Base-by-base conservation (phyloP, 1,140 invertebrate species). In the Micrasema minimum region DNA sequence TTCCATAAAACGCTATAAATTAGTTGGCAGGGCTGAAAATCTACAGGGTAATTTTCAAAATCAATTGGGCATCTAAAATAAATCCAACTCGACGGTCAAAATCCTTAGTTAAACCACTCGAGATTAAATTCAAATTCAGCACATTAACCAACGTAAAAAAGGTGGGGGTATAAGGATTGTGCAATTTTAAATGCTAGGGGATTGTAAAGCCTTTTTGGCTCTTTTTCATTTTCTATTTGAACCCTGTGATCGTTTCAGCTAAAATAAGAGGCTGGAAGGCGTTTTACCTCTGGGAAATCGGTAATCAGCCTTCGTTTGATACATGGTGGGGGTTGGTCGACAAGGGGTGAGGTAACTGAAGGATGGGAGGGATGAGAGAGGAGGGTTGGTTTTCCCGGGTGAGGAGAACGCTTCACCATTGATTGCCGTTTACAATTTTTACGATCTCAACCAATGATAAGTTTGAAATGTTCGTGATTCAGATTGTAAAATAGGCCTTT, bases 261-360 rank as follows among this genome's bases (percentile, higher is more conserved):
- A 62, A 26, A 45, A 41, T 23, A 51, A 41, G 26, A 68, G 66
- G 50, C 48, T 68, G 66, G 50, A 57, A 68, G 66, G 66, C 51
- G 45, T 50, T 68, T 57, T 57, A 48, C 67, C 67, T 61, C 31
- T 46, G 67, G 67, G 67, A 69, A 69, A 69, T 69, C 67, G 67
- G 41, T 43, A 69, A 61, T 59, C 55, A 69, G 67, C 38, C 67
- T 61, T 26, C 53, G 23, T 55, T 55, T 69, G 67, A 69, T 69
- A 69, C 67, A 69, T 69, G 67, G 50, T 10, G 48, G 23, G 69
- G 22, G 18, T n/a, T n/a, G n/a, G 18, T 11, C n/a, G 12, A 45
- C 23, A 6, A 16, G 31, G n/a, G 51, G 31, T 26, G n/a, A n/a
- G n/a, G n/a, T n/a, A n/a, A n/a, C n/a, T n/a, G 51, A 22, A 20